Base-by-base conservation (phyloP, 2,113 vertebrate species). In the Bucco capensis region DNA sequence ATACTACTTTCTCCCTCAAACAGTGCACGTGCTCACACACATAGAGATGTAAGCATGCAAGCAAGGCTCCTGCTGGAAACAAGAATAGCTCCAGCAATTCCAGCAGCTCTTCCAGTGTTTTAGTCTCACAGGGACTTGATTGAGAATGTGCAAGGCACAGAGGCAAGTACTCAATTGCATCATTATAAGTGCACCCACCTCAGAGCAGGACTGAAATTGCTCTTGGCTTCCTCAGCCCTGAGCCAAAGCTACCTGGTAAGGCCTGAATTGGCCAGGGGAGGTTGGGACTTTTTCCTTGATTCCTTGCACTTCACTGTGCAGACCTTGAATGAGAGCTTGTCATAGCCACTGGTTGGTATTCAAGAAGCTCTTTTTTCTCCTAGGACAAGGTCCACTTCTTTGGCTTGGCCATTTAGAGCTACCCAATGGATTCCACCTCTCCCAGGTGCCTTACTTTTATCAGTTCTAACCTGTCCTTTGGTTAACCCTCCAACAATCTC, bases 201-300 rank as follows among this genome's bases (percentile, higher is more conserved):
- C 64, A 60, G 37, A 74, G 53, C 30, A 51, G 5, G 31, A 53
- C 22, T 86, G 57, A 61, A 81, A 51, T 24, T 57, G 28, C 25
- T 90, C 38, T 44, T 77, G 72, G 23, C 11, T 77, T 83, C 60
- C 42, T 86, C 79, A 84, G 35, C 37, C 44, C 14, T 58, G 18
- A 72, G 37, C 23, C 44, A 91, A 66, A 81, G 56, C 46, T 28
- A 42, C 28, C 8, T 0, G 0, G 0, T n/a, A 80, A 67, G 12
- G n/a, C 31, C 13, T 47, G 37, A 42, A 72, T 57, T 9, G 51
- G 5, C 40, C 0, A 0, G 28, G 8, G 15, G 19, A 60, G 35
- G 28, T 8, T 15, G 31, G 49, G n/a, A 49, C 60, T 50, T 80
- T 89, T 83, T 1, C 16, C 58, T 38, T 31, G 13, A n/a, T 18